Conservation (phyloP, 2,113 vertebrate genomes). For the Fulmarus glacialis region DNA sequence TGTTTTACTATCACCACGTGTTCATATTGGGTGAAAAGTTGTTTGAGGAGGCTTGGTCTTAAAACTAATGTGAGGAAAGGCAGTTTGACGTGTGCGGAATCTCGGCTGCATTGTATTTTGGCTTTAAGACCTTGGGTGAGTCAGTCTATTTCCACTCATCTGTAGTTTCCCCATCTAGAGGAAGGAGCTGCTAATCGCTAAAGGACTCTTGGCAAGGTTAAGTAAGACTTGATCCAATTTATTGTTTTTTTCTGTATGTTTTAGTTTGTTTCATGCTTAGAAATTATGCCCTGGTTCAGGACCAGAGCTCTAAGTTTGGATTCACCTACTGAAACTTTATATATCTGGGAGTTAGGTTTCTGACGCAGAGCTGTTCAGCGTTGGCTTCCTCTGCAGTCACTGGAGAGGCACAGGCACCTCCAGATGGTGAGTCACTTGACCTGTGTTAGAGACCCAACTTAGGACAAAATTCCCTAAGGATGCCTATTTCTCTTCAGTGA, state of each 20-base stretch:
- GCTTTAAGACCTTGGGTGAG: not conserved
- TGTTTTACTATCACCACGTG: not conserved
- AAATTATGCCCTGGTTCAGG: not conserved
- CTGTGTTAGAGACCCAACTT: not conserved
- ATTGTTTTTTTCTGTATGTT: not conserved
- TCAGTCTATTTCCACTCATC: not conserved
- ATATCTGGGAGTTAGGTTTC: not conserved
- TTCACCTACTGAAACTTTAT: not conserved
- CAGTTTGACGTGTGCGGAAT: not conserved
- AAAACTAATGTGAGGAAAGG: not conserved
- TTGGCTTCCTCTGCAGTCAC: not conserved
- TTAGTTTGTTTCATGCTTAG: not conserved
- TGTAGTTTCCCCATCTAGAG: not conserved
- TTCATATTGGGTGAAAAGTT: not conserved
- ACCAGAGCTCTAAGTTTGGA: not conserved
- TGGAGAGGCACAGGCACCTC: not conserved
- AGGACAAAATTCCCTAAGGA: not conserved
- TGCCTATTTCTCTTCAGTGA: not conserved
- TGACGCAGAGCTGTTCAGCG: not conserved
- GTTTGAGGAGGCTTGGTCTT: not conserved
- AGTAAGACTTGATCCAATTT: not conserved
- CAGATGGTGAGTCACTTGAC: rapidly evolving
- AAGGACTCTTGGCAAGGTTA: not conserved
- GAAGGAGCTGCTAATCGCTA: not conserved
- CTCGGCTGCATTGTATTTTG: not conserved